A percentile compares a stretch with the other conserved stretches of the same genome.
These are phyloP conservation scores for Phyllotreta striolata DNA, from an alignment of 2,888 invertebrate species.

Conservation along the genomic window DNA sequence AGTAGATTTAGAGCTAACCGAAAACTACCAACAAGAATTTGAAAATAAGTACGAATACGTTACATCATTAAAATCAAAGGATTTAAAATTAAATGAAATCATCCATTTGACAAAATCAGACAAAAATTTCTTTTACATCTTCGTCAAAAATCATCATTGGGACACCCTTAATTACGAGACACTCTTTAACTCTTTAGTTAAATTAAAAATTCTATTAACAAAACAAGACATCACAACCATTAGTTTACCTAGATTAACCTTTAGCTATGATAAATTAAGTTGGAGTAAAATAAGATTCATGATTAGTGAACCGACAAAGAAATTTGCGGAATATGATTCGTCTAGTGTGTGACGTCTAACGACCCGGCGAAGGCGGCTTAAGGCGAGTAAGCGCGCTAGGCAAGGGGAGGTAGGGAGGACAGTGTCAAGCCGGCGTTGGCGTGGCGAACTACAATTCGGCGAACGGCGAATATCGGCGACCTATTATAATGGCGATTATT, in stretches of 20 bases:
- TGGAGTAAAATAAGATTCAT: conserved; percentile 24
- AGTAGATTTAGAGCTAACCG: conserved; percentile 7
- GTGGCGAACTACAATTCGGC: too few relatives aligned
- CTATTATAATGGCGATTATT: too few relatives aligned
- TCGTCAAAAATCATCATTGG: conserved; percentile 4
- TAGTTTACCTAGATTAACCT: conserved; percentile 19
- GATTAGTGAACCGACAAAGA: too few relatives aligned
- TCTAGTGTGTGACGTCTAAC: too few relatives aligned
- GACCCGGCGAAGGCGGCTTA: too few relatives aligned
- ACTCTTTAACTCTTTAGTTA: conserved; percentile 24
- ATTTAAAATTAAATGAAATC: neutral
- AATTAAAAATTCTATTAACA: conserved; percentile 10
- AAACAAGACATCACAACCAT: conserved; percentile 30
- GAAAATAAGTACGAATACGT: neutral
- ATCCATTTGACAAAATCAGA: neutral
- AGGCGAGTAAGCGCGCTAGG: too few relatives aligned
- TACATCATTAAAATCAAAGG: neutral
- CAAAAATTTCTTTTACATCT: conserved; percentile 8
- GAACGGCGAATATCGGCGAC: too few relatives aligned
- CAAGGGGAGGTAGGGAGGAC: too few relatives aligned
- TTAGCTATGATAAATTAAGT: conserved; percentile 21
- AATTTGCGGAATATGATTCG: too few relatives aligned
- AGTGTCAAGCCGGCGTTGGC: too few relatives aligned
- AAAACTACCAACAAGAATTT: conserved; percentile 12
- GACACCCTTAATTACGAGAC: conserved; percentile 11